Evolutionary conservation across 2,797 vertebrate species (phyloP), one percentile per base, ranked within the genome.

Genomic region (Lepilemur ruficaudatus): DNA sequence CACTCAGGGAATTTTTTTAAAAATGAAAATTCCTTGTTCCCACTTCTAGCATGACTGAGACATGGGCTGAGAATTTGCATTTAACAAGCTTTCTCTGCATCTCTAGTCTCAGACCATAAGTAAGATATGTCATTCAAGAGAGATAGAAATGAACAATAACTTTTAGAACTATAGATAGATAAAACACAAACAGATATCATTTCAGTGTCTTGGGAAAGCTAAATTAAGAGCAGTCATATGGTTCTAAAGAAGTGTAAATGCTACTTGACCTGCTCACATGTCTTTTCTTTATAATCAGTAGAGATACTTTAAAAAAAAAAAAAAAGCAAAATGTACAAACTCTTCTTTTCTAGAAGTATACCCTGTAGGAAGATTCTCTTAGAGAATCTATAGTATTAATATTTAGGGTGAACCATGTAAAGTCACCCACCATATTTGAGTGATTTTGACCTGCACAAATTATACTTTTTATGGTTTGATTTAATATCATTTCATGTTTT

Each of bases 361-460:
- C 10, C 35, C 25, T 96, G 5, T 65, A 18, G 20, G 61, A 28
- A 88, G 28, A 75, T 63, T 25, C 35, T 93, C 48, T 50, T 76
- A 52, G 9, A 61, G 8, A 91, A 81, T n/a, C 13, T 10, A 32
- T 48, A 85, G 5, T 73, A 89, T 76, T 92, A 85, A 5, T 67
- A 89, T 76, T 92, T 73, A 73, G 14, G 1, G 46, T 86, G 35
- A 87, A 32, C 28, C 43, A 86, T 35, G 72, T 69, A 72, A 92
- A 85, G 72, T 78, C 38, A 50, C 18, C 41, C 32, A 59, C 86
- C 22, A 67, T 89, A 65, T 30, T 52, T 76, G 8, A 63, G 72
- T 89, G 46, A 78, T 89, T 96, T 92, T 93, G 25, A 72, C 43
- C 7, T 92, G 32, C 32, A 48, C 1, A 82, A 94, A 48, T 91